phyloP scores from a whole-genome alignment of 2,888 invertebrate species.

The Dorcus parallelipipedus region DNA sequence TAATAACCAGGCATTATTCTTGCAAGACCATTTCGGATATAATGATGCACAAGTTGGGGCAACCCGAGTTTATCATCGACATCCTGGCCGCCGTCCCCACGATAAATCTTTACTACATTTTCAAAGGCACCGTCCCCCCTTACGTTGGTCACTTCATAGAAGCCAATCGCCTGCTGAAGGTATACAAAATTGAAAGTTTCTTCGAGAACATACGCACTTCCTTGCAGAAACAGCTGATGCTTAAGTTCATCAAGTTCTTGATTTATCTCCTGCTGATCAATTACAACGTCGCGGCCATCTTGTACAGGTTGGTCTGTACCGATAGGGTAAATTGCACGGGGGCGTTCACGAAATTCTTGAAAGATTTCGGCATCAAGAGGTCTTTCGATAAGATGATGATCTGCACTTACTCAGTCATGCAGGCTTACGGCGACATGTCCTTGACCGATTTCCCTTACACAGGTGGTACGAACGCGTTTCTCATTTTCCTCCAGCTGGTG shows the following conservation, averaged over 20 bases:
- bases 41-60: constrained; percentile 8
- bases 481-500: constrained; percentile 2
- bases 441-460: constrained; percentile 3
- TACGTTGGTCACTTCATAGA: constrained; percentile 14
- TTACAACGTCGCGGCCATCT: constrained; percentile 11
- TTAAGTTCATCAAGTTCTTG: constrained; percentile 7
- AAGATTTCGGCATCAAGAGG: background rate
- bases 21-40: constrained; percentile 19
- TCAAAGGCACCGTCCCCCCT: constrained; percentile 7
- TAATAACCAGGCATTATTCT: constrained; percentile 22
- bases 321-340: background rate
- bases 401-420: constrained; percentile 1
- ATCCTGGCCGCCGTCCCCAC: constrained; percentile 23
- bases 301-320: background rate
- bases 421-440: background rate
- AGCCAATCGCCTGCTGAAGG: constrained; percentile 23
- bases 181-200: constrained; percentile 21
- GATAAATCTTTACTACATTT: constrained; percentile 16
- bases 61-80: constrained; percentile 21
- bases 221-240: background rate
- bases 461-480: background rate
- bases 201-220: constrained; percentile 1
- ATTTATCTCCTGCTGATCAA: constrained; percentile 5
- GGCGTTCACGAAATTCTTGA: background rate
- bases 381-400: background rate